Evolutionary conservation across 2,113 vertebrate genomes (phyloP).

Genomic region (Atractosteus spatula): DNA sequence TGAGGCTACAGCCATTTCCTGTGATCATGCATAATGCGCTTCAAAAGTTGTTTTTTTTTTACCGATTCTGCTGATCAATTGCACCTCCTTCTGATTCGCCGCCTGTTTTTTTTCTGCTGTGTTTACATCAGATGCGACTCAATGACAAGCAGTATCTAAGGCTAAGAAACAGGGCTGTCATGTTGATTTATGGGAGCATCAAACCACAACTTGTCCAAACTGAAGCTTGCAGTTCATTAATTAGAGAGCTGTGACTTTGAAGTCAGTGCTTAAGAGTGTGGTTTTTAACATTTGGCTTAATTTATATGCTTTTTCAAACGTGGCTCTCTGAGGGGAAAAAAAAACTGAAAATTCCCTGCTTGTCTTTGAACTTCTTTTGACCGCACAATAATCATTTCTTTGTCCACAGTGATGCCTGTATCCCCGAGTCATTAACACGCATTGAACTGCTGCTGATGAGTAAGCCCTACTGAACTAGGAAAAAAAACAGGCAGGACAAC

Average conservation of each 20-base stretch:
- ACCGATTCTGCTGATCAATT: constrained; percentile 99
- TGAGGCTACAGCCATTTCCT: constrained; percentile 97
- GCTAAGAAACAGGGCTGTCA: constrained; percentile 93
- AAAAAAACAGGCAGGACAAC: constrained; percentile 75
- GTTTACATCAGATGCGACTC: constrained; percentile 97
- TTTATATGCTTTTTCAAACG: constrained; percentile 85
- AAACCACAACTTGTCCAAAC: constrained; percentile 99
- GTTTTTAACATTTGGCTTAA: constrained; percentile 88
- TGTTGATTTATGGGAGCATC: constrained; percentile 99
- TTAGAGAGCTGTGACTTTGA: constrained; percentile 98
- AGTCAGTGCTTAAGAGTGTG: constrained; percentile 82
- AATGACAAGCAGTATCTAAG: constrained; percentile 96
- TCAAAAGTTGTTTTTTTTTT: constrained; percentile 86
- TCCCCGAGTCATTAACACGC: constrained; percentile 93
- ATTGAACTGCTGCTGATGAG: constrained; percentile 88
- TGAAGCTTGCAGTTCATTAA: constrained; percentile 99
- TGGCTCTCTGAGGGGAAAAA: constrained; percentile 79
- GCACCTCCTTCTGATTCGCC: constrained; percentile 80
- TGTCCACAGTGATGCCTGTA: constrained; percentile 90
- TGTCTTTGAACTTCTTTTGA: constrained; percentile 98
- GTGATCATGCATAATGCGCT: constrained; percentile 99
- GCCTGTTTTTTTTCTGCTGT: constrained; percentile 71
- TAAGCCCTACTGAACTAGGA: constrained; percentile 74
- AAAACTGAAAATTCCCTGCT: constrained; percentile 84
- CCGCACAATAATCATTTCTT: constrained; percentile 95